phyloP scores from a whole-genome alignment of 2,113 vertebrate genomes.

The Cryptotis parvus region DNA sequence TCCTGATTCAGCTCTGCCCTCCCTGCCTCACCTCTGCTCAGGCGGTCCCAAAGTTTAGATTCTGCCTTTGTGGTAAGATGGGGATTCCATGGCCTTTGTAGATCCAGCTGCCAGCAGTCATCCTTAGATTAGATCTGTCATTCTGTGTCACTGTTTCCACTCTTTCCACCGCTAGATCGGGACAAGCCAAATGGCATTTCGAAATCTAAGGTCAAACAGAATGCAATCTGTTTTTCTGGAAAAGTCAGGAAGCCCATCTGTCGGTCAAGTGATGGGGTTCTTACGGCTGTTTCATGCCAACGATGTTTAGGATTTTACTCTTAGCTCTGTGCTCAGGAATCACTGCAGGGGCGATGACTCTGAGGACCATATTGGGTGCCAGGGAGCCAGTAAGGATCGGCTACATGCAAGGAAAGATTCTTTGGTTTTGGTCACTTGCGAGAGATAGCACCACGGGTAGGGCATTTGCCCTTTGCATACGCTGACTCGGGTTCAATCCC shows the following conservation, averaged over 20 bases:
- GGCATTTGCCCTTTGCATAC: no score
- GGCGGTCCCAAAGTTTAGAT: background rate
- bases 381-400: no score
- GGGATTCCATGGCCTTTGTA: background rate
- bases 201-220: background rate
- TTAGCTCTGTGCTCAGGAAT: no score
- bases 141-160: background rate
- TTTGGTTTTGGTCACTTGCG: no score
- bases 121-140: background rate
- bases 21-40: no score
- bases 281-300: no score
- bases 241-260: background rate
- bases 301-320: no score
- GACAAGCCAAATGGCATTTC: slow-evolving; percentile 17
- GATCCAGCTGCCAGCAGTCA: background rate
- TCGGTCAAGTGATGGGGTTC: background rate
- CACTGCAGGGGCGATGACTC: no score
- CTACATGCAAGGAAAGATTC: no score
- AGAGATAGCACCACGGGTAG: no score
- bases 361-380: no score
- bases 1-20: background rate
- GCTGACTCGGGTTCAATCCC: no score
- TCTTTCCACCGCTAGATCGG: background rate
- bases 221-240: background rate
- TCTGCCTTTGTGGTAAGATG: background rate